Evolutionary conservation across 1,140 invertebrate species (phyloP).

Genomic region (Pogonus chalceus): DNA sequence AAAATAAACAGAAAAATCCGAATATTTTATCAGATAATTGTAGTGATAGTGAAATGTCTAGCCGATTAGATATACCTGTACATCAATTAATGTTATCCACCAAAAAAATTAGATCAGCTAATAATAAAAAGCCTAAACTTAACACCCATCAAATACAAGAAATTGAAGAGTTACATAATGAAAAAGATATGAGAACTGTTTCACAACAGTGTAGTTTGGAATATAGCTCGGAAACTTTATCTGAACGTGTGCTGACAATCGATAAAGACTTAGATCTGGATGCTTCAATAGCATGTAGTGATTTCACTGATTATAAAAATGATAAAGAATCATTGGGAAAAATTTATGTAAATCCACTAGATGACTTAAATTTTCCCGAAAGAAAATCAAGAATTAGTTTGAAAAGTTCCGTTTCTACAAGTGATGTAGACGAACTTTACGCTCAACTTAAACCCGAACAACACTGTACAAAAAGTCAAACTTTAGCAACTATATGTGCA

Average conservation of each 20-base stretch:
- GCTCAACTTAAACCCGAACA: constrained; percentile 38
- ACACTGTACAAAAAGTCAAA: neutral
- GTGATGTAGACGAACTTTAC: constrained; percentile 47
- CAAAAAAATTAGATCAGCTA: constrained; percentile 26
- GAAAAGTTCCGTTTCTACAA: constrained; percentile 34
- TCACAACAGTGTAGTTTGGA: constrained; percentile 50
- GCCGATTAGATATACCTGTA: constrained; percentile 23
- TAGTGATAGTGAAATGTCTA: constrained; percentile 35
- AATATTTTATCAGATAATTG: constrained; percentile 51
- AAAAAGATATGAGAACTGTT: constrained; percentile 40
- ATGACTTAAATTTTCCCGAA: neutral
- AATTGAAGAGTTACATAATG: constrained; percentile 37
- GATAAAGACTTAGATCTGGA: constrained; percentile 1
- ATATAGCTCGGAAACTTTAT: constrained; percentile 65
- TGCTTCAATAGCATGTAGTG: neutral
- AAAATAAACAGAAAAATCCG: constrained; percentile 38
- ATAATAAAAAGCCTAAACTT: constrained; percentile 22
- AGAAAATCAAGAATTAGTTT: neutral
- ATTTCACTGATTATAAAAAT: neutral
- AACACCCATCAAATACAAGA: constrained; percentile 31
- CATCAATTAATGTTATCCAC: constrained; percentile 32
- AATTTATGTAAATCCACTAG: neutral
- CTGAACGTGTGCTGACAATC: constrained; percentile 53
- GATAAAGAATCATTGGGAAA: neutral
- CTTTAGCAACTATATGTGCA: neutral